Conservation (phyloP, 2,888 invertebrate species). For the Stegophylla sp. region DNA sequence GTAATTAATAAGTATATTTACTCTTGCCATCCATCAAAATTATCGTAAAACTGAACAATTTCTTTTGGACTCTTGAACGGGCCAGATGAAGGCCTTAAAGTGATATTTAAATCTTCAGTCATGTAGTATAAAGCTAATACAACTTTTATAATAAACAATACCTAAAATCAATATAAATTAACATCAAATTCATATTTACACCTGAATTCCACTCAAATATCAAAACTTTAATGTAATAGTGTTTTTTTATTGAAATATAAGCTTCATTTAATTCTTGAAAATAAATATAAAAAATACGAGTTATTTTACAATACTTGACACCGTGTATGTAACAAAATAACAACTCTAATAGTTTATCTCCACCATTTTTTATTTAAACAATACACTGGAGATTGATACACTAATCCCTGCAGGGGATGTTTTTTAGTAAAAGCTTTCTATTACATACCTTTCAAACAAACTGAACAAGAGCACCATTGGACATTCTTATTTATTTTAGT, state of each 20-base stretch:
- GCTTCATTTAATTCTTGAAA: not conserved
- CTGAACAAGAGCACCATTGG: not conserved
- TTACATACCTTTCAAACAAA: constrained; percentile 28
- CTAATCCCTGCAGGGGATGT: constrained; percentile 51
- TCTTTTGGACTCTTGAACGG: constrained; percentile 54
- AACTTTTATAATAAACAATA: constrained; percentile 9
- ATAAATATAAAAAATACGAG: not conserved
- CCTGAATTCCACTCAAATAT: not conserved
- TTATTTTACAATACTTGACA: not conserved
- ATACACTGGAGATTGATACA: not conserved
- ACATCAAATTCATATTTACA: too few relatives aligned
- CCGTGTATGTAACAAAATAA: not conserved
- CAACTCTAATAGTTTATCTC: not conserved
- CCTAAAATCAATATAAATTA: constrained; percentile 20
- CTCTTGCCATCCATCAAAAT: constrained; percentile 61
- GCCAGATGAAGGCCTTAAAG: constrained; percentile 48
- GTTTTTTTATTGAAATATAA: not conserved
- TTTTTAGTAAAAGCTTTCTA: constrained; percentile 2
- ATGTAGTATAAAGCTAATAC: constrained; percentile 38
- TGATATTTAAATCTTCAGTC: constrained; percentile 50
- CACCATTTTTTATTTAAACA: constrained; percentile 32
- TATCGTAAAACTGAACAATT: constrained; percentile 61
- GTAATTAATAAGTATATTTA: constrained; percentile 1
- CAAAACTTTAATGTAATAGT: not conserved
- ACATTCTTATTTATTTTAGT: not conserved